Base-by-base conservation (phyloP, 2,888 invertebrate species). In the Tricholauxania praeusta region DNA sequence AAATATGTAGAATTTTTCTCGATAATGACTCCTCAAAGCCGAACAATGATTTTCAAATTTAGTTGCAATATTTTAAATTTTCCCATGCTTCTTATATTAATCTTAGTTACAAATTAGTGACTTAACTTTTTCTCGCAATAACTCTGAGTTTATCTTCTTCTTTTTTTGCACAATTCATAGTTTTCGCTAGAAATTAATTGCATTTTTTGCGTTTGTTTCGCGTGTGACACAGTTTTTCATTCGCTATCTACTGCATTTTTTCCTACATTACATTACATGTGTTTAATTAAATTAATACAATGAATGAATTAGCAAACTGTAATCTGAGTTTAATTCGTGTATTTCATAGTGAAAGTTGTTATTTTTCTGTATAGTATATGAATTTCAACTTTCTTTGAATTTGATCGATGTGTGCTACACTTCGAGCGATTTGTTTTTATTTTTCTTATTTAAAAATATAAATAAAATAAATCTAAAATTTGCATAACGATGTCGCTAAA, bases 201-300 rank as follows among this genome's bases (percentile, higher is more conserved):
- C 65, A n/a, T 53, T 66, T 14, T 62, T 12, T 68, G 63, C 17
- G 49, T 53, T 72, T 60, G 55, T 65, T 55, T 63, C 48, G 78
- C 78, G 78, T 79, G 78, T 76, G 80, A 79, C 80, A 80, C 73
- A 79, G 75, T 80, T 78, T 79, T 77, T 48, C 48, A 49, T 64
- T 53, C 63, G 3, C 59, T 48, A 48, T 59, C 47, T 4, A 12
- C 22, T 52, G 19, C 12, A 39, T 59, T 22, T 49, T 64, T 65
- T 69, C 19, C 63, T 48, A 52, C 62, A 74, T 73, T 72, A 62
- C 73, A 76, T 76, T 74, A 66, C 75, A 70, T 51, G 74, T 68
- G 71, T 71, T 76, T 76, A 76, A 76, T 76, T 74, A 66, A 76
- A 76, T 76, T 76, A 76, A 76, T 70, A 74, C 72, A 74, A 55